Base-by-base conservation (phyloP, 2,113 vertebrate species). In the Austrofundulus limnaeus region DNA sequence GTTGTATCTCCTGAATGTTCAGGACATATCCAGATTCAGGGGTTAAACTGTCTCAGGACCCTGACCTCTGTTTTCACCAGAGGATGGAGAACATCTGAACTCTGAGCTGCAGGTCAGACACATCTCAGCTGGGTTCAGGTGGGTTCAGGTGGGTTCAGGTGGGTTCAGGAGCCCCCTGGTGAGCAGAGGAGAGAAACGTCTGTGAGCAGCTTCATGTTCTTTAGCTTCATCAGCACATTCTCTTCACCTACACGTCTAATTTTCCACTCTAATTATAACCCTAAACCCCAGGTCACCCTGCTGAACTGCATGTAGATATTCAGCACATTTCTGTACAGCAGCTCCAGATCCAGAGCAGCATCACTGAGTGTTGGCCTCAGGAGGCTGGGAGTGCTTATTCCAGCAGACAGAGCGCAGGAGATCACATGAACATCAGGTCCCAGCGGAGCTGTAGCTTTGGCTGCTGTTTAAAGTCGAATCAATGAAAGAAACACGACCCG, bases 401-500 rank as follows among this genome's bases (percentile, higher is more conserved):
- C 81, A 64, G 80, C 81, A 83, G 87, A 87, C 79, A 77, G 73
- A 67, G 72, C 17, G 15, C 56, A 38, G 15, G 59, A 79, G 74
- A 85, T 85, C 83, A 81, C 81, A 87, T 87, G 85, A 72, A 72
- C 55, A 80, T 83, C 70, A 75, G 56, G 46, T 87, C 86, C 88
- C 86, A 65, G 69, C 4, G 82, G 87, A 82, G 77, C 72, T 73
- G 79, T 82, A 87, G 83, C 80, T 85, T 84, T 75, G 80, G 84
- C 82, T 85, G 77, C 70, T 82, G 75, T 85, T 84, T 85, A 86
- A 84, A 85, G 78, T 81, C 74, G 17, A 78, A 88, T 90, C 86
- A 82, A 89, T 89, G 77, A 88, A 76, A 77, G 89, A 87, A 90
- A 90, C 79, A 80, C 48, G 78, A 90, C 67, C 80, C 66, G 2